These are phyloP conservation scores for Malurus splendens DNA, from an alignment of 2,797 vertebrate genomes.

Conservation along the genomic window DNA sequence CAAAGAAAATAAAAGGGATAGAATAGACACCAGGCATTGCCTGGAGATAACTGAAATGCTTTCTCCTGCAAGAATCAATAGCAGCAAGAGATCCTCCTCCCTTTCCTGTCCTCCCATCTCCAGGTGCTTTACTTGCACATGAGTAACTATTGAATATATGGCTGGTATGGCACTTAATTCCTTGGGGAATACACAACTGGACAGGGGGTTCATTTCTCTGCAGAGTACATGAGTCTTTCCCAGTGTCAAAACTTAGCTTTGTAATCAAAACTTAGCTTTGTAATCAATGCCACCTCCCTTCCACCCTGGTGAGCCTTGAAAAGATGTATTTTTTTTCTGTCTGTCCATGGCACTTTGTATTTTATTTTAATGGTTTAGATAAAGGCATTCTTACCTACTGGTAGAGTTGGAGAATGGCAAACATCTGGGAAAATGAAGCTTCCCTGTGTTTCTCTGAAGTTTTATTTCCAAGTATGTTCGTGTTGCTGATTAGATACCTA, in stretches of 20 bases:
- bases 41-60: not conserved
- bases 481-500: not conserved
- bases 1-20: not conserved
- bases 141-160: not conserved
- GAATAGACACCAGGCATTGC: not conserved
- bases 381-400: not conserved
- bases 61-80: not conserved
- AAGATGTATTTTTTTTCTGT: not conserved
- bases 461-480: not conserved
- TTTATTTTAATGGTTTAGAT: not conserved
- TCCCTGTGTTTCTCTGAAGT: not conserved
- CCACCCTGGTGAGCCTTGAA: not conserved
- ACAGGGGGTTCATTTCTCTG: not conserved
- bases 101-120: not conserved
- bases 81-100: not conserved
- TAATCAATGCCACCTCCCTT: not conserved
- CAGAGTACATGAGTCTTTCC: not conserved
- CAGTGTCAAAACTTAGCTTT: not conserved
- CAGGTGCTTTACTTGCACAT: fast-evolving
- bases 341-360: not conserved
- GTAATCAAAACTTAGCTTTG: not conserved
- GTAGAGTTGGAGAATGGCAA: not conserved
- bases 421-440: not conserved
- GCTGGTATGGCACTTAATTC: not conserved
- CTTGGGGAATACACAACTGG: not conserved